These are phyloP conservation scores for Protonemura montana DNA, from an alignment of 2,888 invertebrate species.

Conservation along the genomic window DNA sequence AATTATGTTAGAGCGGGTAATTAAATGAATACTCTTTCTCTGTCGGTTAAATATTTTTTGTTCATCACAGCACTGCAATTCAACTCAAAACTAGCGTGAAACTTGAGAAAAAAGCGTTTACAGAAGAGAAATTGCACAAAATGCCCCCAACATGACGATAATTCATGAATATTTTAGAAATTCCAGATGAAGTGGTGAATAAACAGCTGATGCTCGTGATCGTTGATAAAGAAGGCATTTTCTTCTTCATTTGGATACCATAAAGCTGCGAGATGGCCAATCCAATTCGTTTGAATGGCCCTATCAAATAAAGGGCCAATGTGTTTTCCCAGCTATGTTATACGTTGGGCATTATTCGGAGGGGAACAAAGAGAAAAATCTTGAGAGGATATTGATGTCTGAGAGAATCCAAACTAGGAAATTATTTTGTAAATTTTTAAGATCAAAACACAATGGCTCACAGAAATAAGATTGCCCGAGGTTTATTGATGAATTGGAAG, in stretches of 20 bases:
- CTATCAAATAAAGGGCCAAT: constrained; percentile 23
- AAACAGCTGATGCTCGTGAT: constrained; percentile 20
- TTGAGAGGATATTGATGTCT: not conserved
- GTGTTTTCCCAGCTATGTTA: not conserved
- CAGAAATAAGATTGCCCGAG: not conserved
- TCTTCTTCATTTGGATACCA: constrained; percentile 2
- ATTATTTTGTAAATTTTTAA: constrained; percentile 3
- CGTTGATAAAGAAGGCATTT: not conserved
- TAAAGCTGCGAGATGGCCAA: not conserved
- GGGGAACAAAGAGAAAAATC: not conserved
- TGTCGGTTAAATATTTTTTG: not conserved
- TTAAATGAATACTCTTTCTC: not conserved
- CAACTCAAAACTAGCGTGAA: not conserved
- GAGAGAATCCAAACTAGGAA: not conserved
- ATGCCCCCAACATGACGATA: not conserved
- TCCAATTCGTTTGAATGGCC: constrained; percentile 30
- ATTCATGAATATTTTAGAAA: not conserved
- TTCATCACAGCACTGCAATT: not conserved
- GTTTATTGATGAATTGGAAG: not conserved
- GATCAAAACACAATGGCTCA: not conserved
- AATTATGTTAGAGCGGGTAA: not conserved
- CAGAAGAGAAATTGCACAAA: not conserved
- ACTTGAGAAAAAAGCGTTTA: not conserved
- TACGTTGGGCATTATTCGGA: not conserved
- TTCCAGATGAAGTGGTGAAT: not conserved